Percentiles rank a stretch among this genome's conserved stretches.
These are phyloP conservation scores for Stigmatopora argus DNA, from an alignment of 2,113 vertebrate genomes.

Conservation along the genomic window DNA sequence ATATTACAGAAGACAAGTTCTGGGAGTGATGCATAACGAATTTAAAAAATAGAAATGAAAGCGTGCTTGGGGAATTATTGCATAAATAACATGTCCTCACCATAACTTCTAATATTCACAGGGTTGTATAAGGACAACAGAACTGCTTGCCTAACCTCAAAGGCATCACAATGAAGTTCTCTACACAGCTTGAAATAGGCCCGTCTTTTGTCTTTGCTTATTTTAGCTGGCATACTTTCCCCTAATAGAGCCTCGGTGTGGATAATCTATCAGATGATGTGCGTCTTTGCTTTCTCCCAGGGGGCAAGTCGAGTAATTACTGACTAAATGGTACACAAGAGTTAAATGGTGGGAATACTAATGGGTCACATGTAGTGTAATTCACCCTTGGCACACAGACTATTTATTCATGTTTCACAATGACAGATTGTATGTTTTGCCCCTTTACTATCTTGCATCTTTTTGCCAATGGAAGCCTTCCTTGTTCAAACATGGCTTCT, in stretches of 20 bases:
- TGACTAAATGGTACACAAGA: constrained; percentile 60
- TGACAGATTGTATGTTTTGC: constrained; percentile 8
- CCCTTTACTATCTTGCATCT: constrained; percentile 21
- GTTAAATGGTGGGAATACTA: constrained; percentile 41
- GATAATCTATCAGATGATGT: constrained; percentile 71
- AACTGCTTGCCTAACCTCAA: constrained; percentile 20
- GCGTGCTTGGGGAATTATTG: not conserved
- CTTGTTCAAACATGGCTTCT: constrained; percentile 12
- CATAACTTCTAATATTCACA: not conserved
- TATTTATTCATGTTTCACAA: constrained; percentile 15
- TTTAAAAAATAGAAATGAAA: too few species aligned
- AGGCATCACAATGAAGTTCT: constrained; percentile 30
- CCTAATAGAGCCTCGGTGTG: constrained; percentile 59
- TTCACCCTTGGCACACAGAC: constrained; percentile 23
- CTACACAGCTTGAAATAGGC: constrained; percentile 55
- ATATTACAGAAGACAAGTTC: not conserved
- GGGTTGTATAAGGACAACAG: not conserved
- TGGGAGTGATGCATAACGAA: not conserved
- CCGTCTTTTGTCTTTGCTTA: constrained; percentile 63
- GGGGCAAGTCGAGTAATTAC: constrained; percentile 68
- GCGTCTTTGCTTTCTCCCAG: constrained; percentile 67
- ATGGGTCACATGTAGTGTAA: constrained; percentile 46
- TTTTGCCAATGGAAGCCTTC: not conserved
- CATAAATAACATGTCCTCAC: not conserved
- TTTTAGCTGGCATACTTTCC: constrained; percentile 67